These are phyloP conservation scores for Bufotes viridis DNA, from an alignment of 2,797 vertebrate genomes.

Conservation along the genomic window DNA sequence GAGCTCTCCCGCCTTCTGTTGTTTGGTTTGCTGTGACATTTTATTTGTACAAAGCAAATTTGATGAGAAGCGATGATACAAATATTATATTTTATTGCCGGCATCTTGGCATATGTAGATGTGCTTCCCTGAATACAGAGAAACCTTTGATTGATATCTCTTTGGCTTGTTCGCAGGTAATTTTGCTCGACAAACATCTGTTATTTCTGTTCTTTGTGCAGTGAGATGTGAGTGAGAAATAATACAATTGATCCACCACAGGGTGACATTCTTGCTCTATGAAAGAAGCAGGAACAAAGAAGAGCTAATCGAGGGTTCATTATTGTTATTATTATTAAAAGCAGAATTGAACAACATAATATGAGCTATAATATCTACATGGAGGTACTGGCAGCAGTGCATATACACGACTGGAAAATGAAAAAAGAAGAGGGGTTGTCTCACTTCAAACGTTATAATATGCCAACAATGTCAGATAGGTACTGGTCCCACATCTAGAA, in stretches of 20 bases:
- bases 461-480: too few relatives aligned
- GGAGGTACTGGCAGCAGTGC: neutral
- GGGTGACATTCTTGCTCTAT: slow-evolving; percentile 81
- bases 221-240: slow-evolving; percentile 50
- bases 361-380: neutral
- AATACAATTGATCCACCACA: slow-evolving; percentile 77
- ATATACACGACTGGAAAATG: neutral
- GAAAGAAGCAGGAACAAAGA: slow-evolving; percentile 61
- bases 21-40: slow-evolving; percentile 29
- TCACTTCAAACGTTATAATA: too few relatives aligned
- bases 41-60: slow-evolving; percentile 44
- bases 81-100: slow-evolving; percentile 48
- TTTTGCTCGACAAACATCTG: slow-evolving; percentile 34
- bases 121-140: slow-evolving; percentile 40
- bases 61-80: slow-evolving; percentile 34
- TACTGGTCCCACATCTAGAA: too few relatives aligned
- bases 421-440: too few relatives aligned
- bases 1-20: slow-evolving; percentile 28
- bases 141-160: slow-evolving; percentile 26
- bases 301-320: neutral
- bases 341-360: neutral
- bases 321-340: neutral
- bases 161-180: slow-evolving; percentile 23
- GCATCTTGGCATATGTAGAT: slow-evolving; percentile 20
- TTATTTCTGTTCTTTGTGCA: slow-evolving; percentile 23